These are phyloP conservation scores for Halocynthia roretzi DNA, from an alignment of 23 tunicate species.

Conservation along the genomic window DNA sequence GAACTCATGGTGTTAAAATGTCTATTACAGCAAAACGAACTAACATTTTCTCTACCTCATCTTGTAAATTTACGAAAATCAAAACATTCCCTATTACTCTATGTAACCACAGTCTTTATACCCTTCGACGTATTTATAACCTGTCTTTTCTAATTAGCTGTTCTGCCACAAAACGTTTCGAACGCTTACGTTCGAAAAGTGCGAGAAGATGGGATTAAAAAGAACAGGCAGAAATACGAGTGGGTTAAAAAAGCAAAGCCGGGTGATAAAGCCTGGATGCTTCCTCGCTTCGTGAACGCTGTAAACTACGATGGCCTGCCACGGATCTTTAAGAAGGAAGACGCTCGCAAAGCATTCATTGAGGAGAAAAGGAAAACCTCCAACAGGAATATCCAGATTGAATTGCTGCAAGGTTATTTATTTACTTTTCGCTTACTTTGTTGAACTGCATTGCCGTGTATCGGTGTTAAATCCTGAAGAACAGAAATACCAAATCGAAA, in stretches of 20 bases:
- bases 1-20: too few relatives aligned
- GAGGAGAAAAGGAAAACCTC: slow-evolving; percentile 6
- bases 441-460: too few relatives aligned
- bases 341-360: slow-evolving; percentile 3
- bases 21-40: too few relatives aligned
- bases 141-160: slow-evolving; percentile 26
- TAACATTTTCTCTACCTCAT: too few relatives aligned
- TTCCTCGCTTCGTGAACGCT: slow-evolving; percentile 29
- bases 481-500: too few relatives aligned
- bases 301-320: slow-evolving; percentile 13
- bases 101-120: too few relatives aligned
- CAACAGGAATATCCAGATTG: slow-evolving; percentile 2
- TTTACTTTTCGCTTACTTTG: too few relatives aligned
- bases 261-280: slow-evolving; percentile 14
- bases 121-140: too few relatives aligned
- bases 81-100: too few relatives aligned
- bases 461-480: too few relatives aligned
- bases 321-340: slow-evolving; percentile 19
- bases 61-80: too few relatives aligned
- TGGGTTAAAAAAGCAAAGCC: slow-evolving; percentile 37
- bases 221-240: slow-evolving; percentile 1
- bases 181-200: background rate
- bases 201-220: slow-evolving; percentile 9
- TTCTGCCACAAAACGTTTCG: slow-evolving; percentile 24
- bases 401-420: slow-evolving; percentile 12